Conservation (phyloP, 2,113 vertebrate genomes). For the Bostrychus sinensis region DNA sequence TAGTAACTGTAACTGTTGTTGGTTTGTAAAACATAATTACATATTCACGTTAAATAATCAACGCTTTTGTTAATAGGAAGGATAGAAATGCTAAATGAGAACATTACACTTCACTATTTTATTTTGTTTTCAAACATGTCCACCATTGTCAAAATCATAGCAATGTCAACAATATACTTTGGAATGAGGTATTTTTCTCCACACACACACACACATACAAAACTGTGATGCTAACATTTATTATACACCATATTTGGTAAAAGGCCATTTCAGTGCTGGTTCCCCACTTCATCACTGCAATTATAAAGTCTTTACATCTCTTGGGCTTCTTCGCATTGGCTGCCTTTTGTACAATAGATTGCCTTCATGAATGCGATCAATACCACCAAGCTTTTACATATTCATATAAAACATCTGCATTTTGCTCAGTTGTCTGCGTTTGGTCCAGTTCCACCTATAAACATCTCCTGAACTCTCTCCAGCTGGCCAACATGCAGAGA, state of each 20-base stretch:
- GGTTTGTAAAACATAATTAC: no score
- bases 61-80: no score
- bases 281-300: conserved; percentile 3
- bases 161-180: no score
- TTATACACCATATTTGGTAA: background rate
- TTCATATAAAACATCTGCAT: conserved; percentile 27
- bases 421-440: conserved; percentile 13
- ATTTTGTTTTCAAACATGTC: no score
- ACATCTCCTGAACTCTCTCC: conserved; percentile 35
- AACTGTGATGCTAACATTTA: no score
- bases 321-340: background rate
- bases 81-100: no score
- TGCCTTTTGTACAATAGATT: background rate
- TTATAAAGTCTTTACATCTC: background rate
- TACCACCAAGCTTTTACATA: conserved; percentile 11
- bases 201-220: no score
- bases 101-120: no score
- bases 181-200: background rate
- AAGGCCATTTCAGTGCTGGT: background rate
- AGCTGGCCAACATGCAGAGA: conserved; percentile 19
- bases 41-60: background rate
- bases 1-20: no score
- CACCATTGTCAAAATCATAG: no score
- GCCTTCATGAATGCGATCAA: conserved; percentile 15
- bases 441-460: conserved; percentile 29